Base-by-base conservation (phyloP, 2,113 vertebrate species). In the Mungos mungo region DNA sequence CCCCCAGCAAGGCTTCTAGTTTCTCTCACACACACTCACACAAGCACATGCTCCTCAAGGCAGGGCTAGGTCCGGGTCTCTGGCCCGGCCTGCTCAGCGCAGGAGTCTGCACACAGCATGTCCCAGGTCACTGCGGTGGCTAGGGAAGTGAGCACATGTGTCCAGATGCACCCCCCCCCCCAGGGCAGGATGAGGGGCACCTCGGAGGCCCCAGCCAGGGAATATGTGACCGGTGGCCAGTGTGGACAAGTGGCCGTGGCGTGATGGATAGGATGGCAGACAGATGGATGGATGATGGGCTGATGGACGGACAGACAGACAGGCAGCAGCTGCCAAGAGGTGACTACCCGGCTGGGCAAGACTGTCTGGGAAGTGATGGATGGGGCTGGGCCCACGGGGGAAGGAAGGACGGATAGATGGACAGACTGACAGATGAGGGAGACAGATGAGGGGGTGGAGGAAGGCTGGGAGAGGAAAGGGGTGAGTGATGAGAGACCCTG, bases 301-400 rank as follows among this genome's bases (percentile, higher is more conserved):
- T 92, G 80, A 68, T 35, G 69, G 93, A 93, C 74, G 90, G 86
- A 92, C 74, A n/a, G 89, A 90, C 45, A 54, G 96, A 81, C 38
- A 63, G 96, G 81, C 38, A 23, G 86, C 77, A 94, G 88, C 77
- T 52, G 65, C 90, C 65, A 57, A 92, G 89, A 96, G 96, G 76
- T 71, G 91, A 93, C 91, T 96, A 95, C 95, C 93, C 95, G 88
- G 85, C 57, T 76, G 65, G 41, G 60, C 21, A 95, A 41, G 41
- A 72, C 77, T 97, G 96, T 96, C 98, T 82, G 74, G 54, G 21
- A 82, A 92, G 92, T 97, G 97, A 98, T 96, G 80, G 98, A 98
- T 98, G 96, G 85, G 52, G 54, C 65, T 1, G 6, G 41, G 88
- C n/a, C 16, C 27, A 31, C 25, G 71, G 52, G 18, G 95, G 31